These are phyloP conservation scores for Hyles vespertilio DNA, from an alignment of 1,140 invertebrate genomes.

Conservation along the genomic window DNA sequence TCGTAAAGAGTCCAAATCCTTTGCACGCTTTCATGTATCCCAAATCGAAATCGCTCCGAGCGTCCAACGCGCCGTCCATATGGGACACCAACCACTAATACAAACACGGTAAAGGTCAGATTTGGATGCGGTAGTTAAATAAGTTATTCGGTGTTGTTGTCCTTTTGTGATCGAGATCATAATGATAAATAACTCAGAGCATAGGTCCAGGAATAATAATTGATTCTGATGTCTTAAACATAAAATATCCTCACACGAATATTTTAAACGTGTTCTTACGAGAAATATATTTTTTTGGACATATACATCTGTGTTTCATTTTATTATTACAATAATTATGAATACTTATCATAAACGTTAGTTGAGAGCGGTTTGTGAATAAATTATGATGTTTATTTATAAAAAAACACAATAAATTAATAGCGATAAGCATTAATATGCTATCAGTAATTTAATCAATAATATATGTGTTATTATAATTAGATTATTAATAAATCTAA, in stretches of 20 bases:
- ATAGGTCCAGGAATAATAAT: slow-evolving; percentile 67
- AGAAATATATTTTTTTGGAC: neutral
- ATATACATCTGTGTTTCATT: neutral
- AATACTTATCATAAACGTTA: too few relatives aligned
- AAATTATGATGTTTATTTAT: too few relatives aligned
- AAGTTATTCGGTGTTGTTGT: slow-evolving; percentile 66
- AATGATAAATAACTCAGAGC: slow-evolving; percentile 70
- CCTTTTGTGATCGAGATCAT: slow-evolving; percentile 68
- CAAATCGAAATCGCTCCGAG: slow-evolving; percentile 70
- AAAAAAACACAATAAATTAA: too few relatives aligned
- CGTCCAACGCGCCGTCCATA: slow-evolving; percentile 32
- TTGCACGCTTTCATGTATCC: slow-evolving; percentile 73
- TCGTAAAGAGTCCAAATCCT: slow-evolving; percentile 72
- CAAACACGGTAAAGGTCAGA: slow-evolving; percentile 37
- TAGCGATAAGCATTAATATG: too few relatives aligned
- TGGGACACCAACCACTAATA: slow-evolving; percentile 32
- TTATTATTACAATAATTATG: neutral
- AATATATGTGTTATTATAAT: too few relatives aligned
- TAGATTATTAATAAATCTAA: too few relatives aligned
- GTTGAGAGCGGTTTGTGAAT: too few relatives aligned
- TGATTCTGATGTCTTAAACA: slow-evolving; percentile 73
- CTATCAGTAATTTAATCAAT: too few relatives aligned
- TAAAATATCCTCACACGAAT: slow-evolving; percentile 36
- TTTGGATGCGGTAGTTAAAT: slow-evolving; percentile 48
- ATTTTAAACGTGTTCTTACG: slow-evolving; percentile 9